A percentile compares a stretch with the other conserved stretches of the same genome.
Evolutionary conservation across 2,888 invertebrate species (phyloP).

Genomic region (Cacoxenus indagator): DNA sequence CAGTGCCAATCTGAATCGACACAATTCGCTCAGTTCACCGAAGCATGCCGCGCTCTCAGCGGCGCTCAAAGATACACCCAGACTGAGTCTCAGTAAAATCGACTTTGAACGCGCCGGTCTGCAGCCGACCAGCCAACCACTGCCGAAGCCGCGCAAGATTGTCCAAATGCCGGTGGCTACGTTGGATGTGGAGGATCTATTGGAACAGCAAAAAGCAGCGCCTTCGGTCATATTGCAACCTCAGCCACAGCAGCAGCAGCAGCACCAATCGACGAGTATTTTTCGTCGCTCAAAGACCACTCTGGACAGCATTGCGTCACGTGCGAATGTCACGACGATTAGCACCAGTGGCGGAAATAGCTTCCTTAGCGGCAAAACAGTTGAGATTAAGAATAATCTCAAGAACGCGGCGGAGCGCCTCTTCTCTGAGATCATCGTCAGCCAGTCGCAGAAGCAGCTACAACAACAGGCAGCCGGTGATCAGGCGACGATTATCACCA

Average conservation of each 20-base stretch:
- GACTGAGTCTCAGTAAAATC: conserved; percentile 60
- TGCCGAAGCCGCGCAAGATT: conserved; percentile 64
- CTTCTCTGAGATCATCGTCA: conserved; percentile 69
- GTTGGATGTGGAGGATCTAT: conserved; percentile 58
- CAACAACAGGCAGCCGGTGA: conserved; percentile 41
- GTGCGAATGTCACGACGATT: conserved; percentile 41
- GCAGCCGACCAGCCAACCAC: conserved; percentile 56
- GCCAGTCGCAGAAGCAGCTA: conserved; percentile 60
- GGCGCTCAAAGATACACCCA: conserved; percentile 57
- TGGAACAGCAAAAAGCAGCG: conserved; percentile 27
- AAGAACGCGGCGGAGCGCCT: conserved; percentile 70
- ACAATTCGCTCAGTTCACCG: conserved; percentile 52
- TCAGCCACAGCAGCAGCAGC: neutral
- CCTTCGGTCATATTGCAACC: conserved; percentile 12
- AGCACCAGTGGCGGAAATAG: conserved; percentile 31
- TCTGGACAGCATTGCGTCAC: conserved; percentile 56
- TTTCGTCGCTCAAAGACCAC: conserved; percentile 68
- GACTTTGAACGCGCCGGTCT: conserved; percentile 62
- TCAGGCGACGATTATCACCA: conserved; percentile 58
- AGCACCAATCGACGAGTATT: conserved; percentile 45
- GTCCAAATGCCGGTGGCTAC: conserved; percentile 65
- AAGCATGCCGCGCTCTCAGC: conserved; percentile 35
- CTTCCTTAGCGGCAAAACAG: conserved; percentile 60
- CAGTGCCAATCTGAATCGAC: conserved; percentile 52
- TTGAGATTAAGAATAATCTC: conserved; percentile 69